phyloP scores from a whole-genome alignment of 2,113 vertebrate species.

The Dascyllus trimaculatus region DNA sequence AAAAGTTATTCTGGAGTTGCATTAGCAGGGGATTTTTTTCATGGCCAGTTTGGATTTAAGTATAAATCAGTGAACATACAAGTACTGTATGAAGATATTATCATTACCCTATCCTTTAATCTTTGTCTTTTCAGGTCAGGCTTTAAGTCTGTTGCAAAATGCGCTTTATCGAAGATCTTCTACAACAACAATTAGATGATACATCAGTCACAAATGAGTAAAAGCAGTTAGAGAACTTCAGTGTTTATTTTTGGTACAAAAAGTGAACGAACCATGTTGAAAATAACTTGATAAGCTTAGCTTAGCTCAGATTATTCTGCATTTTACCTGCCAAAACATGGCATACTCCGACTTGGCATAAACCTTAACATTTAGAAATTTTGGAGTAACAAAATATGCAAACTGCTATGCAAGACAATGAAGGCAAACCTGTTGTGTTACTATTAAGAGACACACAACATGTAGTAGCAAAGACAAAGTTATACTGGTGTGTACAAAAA shows the following conservation, averaged over 20 bases:
- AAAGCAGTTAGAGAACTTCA: constrained; percentile 3
- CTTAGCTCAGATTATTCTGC: constrained; percentile 4
- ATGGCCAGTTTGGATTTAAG: too few relatives aligned
- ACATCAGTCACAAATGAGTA: too few relatives aligned
- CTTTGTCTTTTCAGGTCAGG: too few relatives aligned
- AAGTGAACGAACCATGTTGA: constrained; percentile 15
- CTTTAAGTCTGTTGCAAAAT: too few relatives aligned
- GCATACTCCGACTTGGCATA: constrained; percentile 1
- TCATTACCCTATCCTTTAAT: too few relatives aligned
- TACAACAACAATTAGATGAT: too few relatives aligned
- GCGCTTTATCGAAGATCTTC: too few relatives aligned
- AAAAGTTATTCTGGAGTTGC: too few relatives aligned
- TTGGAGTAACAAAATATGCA: constrained; percentile 5
- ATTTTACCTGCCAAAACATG: neutral
- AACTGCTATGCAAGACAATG: neutral
- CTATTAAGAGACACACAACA: constrained; percentile 16
- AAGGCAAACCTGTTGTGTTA: neutral
- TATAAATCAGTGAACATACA: too few relatives aligned
- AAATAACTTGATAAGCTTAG: neutral
- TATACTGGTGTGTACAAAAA: constrained; percentile 23
- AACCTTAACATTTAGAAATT: constrained; percentile 11
- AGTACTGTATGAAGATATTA: too few relatives aligned
- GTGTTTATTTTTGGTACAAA: constrained; percentile 55
- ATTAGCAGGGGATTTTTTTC: too few relatives aligned
- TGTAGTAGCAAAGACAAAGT: constrained; percentile 32